Base-by-base conservation (phyloP, 2,797 vertebrate species). In the Heterohyrax brucei region DNA sequence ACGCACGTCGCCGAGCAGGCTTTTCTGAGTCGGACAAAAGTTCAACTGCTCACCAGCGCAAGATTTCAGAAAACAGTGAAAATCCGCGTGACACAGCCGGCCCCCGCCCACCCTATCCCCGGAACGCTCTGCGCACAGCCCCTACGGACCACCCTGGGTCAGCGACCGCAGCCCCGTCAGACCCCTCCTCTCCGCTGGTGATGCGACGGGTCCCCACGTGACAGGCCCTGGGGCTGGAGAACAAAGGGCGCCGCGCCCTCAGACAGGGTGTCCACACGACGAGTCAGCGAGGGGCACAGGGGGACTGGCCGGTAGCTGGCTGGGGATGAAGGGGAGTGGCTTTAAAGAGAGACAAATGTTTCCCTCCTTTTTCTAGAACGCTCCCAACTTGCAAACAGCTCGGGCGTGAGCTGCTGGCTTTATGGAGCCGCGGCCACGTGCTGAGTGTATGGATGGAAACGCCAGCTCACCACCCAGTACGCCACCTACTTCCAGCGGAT, bases 161-260 rank as follows among this genome's bases (percentile, higher is more conserved):
- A 24, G 9, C 73, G 21, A 22, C 4, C 39, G 21, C 73, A 44
- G 12, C 22, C 44, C 44, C 73, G 4, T 26, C 64, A 66, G 64
- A 3, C 64, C 26, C 44, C 44, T 4, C 24, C 10, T 77, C 26
- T 4, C 24, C 18, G 75, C 14, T 1, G 59, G 62, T 6, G 46
- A 26, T 10, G 46, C 56, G 44, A 39, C 24, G 50, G 77, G 30
- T 3, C 73, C 70, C 62, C 50, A 59, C 75, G 77, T 56, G 75
- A 92, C 22, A 18, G 1, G 62, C 87, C 0, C 0, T n/a, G 61
- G 75, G 87, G 83, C 30, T n/a, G 61, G 81, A 95, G 87, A 98
- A 93, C 96, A 96, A 97, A 95, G 96, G 79, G 97, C 89, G 94
- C 53, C 62, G 53, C 62, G 64, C 82, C 80, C 94, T 91, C 85